Evolutionary conservation across 1,140 invertebrate genomes (phyloP).

Genomic region (Micrasema minimum): DNA sequence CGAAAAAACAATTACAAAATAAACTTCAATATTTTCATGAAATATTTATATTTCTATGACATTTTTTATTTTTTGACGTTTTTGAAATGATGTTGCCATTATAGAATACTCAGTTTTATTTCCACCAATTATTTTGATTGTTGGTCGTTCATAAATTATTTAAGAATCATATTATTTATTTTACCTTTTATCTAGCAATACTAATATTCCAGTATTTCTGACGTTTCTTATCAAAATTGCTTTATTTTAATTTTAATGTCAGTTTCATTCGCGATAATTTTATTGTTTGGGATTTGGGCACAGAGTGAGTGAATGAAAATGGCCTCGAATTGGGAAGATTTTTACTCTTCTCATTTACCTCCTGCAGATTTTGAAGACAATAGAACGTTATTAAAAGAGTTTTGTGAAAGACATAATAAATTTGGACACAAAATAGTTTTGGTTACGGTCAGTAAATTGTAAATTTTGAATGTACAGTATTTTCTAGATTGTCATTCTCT

Average conservation of each 20-base stretch:
- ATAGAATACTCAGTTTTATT: background rate
- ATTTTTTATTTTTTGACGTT: slow-evolving; percentile 4
- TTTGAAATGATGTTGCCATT: background rate
- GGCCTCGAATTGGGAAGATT: slow-evolving; percentile 79
- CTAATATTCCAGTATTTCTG: slow-evolving; percentile 34
- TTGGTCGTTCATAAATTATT: too few species aligned
- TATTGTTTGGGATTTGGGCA: too few species aligned
- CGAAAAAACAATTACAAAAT: slow-evolving; percentile 30
- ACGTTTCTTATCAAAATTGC: slow-evolving; percentile 46
- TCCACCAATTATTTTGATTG: background rate
- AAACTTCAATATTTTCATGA: background rate
- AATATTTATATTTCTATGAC: slow-evolving; percentile 1
- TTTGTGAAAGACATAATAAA: slow-evolving; percentile 73
- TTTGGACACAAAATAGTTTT: slow-evolving; percentile 76
- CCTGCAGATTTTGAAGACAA: slow-evolving; percentile 80
- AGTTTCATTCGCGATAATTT: too few species aligned
- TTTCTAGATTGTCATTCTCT: too few species aligned
- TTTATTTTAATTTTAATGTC: slow-evolving; percentile 15
- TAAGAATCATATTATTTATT: too few species aligned
- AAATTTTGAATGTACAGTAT: too few species aligned
- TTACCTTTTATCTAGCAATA: slow-evolving; percentile 8
- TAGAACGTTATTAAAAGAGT: slow-evolving; percentile 75
- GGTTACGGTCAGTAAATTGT: slow-evolving; percentile 75
- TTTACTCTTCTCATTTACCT: slow-evolving; percentile 78
- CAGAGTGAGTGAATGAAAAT: slow-evolving; percentile 56